Evolutionary conservation across 1,140 invertebrate species (phyloP).

Genomic region (Xylocopa sonorina): DNA sequence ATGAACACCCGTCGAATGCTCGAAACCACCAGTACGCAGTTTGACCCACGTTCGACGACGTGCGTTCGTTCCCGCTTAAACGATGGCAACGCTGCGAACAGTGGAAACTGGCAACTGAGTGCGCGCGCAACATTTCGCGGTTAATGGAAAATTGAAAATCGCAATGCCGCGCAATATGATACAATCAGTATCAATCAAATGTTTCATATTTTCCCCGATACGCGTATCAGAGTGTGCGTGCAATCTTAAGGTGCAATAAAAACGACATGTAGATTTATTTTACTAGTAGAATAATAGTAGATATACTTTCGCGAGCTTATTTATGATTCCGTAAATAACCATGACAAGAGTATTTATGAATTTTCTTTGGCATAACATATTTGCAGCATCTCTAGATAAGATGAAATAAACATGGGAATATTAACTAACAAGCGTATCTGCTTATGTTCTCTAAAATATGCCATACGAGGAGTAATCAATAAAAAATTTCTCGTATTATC

Average conservation of each 20-base stretch:
- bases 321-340: slow-evolving; percentile 18
- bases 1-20: neutral
- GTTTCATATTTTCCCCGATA: no score
- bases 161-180: neutral
- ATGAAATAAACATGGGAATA: neutral
- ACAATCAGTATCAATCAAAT: neutral
- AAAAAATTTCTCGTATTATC: neutral
- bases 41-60: slow-evolving; percentile 30
- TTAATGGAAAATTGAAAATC: slow-evolving; percentile 28
- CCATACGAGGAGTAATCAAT: neutral
- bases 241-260: neutral
- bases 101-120: slow-evolving; percentile 14
- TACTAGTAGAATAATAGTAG: no score
- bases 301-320: neutral
- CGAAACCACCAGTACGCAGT: neutral
- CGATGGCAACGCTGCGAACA: slow-evolving; percentile 15
- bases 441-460: no score
- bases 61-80: slow-evolving; percentile 15
- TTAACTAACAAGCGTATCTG: neutral
- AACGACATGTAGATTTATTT: neutral
- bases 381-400: neutral
- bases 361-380: neutral
- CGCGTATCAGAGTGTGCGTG: no score
- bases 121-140: slow-evolving; percentile 33
- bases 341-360: neutral